A percentile compares a stretch with the other conserved stretches of the same genome.
These are phyloP conservation scores for Cyclophora albipunctata DNA, from an alignment of 2,888 invertebrate genomes.

Conservation along the genomic window DNA sequence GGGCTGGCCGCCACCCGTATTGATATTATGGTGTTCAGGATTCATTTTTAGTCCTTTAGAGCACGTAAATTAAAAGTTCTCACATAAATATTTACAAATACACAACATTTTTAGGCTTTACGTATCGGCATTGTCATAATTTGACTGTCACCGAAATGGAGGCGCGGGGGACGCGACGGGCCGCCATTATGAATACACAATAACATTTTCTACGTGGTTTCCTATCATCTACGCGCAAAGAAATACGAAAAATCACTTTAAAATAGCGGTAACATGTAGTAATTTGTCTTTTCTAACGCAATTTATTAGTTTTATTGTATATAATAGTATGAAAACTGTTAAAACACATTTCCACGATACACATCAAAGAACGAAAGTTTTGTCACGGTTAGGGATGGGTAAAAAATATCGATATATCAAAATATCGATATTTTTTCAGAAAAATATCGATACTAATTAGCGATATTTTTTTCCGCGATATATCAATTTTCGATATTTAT, in stretches of 20 bases:
- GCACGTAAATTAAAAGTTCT: constrained; percentile 31
- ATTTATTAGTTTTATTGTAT: constrained; percentile 11
- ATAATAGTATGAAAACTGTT: constrained; percentile 20
- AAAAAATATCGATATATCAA: too few species aligned
- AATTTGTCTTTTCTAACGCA: not conserved
- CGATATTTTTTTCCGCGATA: too few species aligned
- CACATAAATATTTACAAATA: constrained; percentile 53
- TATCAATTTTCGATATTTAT: too few species aligned
- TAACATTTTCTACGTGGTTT: constrained; percentile 43
- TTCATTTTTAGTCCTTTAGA: constrained; percentile 60
- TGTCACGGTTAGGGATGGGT: too few species aligned
- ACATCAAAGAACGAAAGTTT: constrained; percentile 58
- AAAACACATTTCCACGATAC: constrained; percentile 43
- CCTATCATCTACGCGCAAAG: not conserved
- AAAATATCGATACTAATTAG: too few species aligned
- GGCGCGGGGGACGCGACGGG: constrained; percentile 81
- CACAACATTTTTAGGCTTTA: constrained; percentile 63
- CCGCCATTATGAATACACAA: constrained; percentile 78
- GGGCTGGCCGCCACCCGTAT: constrained; percentile 76
- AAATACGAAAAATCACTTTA: too few species aligned
- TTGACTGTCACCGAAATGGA: constrained; percentile 79
- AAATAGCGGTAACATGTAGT: too few species aligned
- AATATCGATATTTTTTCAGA: too few species aligned
- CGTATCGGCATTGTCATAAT: constrained; percentile 71
- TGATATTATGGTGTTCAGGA: constrained; percentile 71